Evolutionary conservation across 2,888 invertebrate genomes (phyloP).

Genomic region (Rugalucina vietnamica): DNA sequence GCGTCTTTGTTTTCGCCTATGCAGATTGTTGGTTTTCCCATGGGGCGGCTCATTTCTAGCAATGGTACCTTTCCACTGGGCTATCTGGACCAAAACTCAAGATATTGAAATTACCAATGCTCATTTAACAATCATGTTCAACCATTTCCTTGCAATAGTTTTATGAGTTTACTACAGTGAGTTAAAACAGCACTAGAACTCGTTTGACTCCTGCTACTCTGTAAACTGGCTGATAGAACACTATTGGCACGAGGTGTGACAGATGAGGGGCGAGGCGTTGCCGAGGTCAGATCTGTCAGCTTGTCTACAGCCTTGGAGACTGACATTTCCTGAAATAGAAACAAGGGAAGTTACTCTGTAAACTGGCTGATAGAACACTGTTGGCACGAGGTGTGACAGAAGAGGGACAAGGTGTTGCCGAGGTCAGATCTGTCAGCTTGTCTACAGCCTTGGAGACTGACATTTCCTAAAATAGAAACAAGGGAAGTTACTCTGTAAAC

Average conservation of each 20-base stretch:
- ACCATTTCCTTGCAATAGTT: constrained; percentile 69
- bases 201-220: constrained; percentile 69
- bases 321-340: constrained; percentile 75
- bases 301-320: constrained; percentile 77
- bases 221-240: constrained; percentile 67
- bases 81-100: no score
- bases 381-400: constrained; percentile 69
- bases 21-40: no score
- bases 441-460: constrained; percentile 75
- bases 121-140: no score
- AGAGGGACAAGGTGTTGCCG: constrained; percentile 73
- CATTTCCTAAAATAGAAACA: constrained; percentile 74
- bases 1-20: no score
- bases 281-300: constrained; percentile 70
- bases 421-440: constrained; percentile 73
- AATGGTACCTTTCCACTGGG: no score
- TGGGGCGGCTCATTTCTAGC: no score
- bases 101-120: no score
- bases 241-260: constrained; percentile 68
- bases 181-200: constrained; percentile 71
- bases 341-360: constrained; percentile 1
- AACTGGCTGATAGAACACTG: constrained; percentile 66
- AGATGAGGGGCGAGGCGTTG: constrained; percentile 74
- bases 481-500: constrained; percentile 35
- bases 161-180: constrained; percentile 78